Evolutionary conservation across 2,797 vertebrate genomes (phyloP).

Genomic region (Spinus pinus): DNA sequence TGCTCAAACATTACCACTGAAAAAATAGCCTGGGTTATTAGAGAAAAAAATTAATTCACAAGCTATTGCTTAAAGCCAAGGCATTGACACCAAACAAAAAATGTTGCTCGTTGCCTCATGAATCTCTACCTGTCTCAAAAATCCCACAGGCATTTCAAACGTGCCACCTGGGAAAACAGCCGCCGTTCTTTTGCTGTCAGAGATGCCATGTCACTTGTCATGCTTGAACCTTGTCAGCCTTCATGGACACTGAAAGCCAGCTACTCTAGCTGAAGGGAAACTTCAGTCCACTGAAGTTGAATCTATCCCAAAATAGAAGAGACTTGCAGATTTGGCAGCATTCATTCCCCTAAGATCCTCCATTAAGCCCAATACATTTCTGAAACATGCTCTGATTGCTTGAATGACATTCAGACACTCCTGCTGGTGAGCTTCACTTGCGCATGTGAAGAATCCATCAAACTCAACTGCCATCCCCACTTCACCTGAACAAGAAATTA

Average conservation of each 20-base stretch:
- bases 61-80: not conserved
- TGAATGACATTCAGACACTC: not conserved
- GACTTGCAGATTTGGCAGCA: not conserved
- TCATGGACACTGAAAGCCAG: not conserved
- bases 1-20: not conserved
- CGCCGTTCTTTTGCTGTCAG: not conserved
- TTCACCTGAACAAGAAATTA: not conserved
- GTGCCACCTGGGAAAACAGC: not conserved
- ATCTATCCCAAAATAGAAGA: not conserved
- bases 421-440: not conserved
- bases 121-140: not conserved
- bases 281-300: not conserved
- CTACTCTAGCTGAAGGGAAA: not conserved
- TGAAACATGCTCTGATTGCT: fast-evolving
- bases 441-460: fast-evolving
- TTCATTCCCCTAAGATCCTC: not conserved
- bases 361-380: not conserved
- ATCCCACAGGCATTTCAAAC: not conserved
- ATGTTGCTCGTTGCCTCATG: not conserved
- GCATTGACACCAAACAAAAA: not conserved
- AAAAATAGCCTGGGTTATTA: not conserved
- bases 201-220: not conserved
- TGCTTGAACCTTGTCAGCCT: not conserved
- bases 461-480: not conserved
- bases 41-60: not conserved